phyloP scores from a whole-genome alignment of 2,113 vertebrate species.

The Poecilia latipinna region DNA sequence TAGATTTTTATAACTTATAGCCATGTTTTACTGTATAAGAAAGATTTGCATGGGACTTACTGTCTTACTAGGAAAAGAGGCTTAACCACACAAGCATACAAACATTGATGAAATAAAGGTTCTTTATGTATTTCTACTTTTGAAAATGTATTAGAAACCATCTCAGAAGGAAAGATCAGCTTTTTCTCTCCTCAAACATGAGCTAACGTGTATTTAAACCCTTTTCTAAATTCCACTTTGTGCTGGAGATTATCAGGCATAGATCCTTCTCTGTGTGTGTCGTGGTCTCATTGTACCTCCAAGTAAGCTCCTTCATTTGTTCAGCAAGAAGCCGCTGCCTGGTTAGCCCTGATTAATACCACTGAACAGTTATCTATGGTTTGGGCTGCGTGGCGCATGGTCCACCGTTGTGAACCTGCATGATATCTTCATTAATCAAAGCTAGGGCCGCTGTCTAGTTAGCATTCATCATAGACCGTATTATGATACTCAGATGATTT shows the following conservation, averaged over 20 bases:
- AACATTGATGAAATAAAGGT: too few relatives aligned
- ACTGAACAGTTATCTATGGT: conserved; percentile 60
- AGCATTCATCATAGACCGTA: conserved; percentile 71
- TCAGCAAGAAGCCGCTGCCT: conserved; percentile 43
- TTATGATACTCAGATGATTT: conserved; percentile 75
- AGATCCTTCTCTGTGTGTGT: conserved; percentile 2
- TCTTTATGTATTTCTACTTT: too few relatives aligned
- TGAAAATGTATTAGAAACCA: neutral
- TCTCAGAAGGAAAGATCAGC: neutral
- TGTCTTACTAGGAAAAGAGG: too few relatives aligned
- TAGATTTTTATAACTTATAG: too few relatives aligned
- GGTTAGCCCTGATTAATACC: conserved; percentile 72
- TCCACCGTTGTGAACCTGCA: conserved; percentile 59
- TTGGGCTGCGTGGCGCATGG: conserved; percentile 39
- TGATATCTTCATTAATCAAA: conserved; percentile 76
- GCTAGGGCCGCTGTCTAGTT: conserved; percentile 67
- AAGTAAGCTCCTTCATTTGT: conserved; percentile 58
- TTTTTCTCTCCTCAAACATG: conserved; percentile 2
- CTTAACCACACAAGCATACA: too few relatives aligned
- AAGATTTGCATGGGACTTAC: too few relatives aligned
- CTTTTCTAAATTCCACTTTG: conserved; percentile 38
- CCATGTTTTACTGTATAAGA: too few relatives aligned
- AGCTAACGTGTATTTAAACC: conserved; percentile 17
- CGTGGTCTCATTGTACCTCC: conserved; percentile 38
- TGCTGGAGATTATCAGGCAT: neutral